A percentile compares a stretch with the other conserved stretches of the same genome.
These are phyloP conservation scores for Cephus pulcher DNA, from an alignment of 2,888 invertebrate species.

Conservation along the genomic window DNA sequence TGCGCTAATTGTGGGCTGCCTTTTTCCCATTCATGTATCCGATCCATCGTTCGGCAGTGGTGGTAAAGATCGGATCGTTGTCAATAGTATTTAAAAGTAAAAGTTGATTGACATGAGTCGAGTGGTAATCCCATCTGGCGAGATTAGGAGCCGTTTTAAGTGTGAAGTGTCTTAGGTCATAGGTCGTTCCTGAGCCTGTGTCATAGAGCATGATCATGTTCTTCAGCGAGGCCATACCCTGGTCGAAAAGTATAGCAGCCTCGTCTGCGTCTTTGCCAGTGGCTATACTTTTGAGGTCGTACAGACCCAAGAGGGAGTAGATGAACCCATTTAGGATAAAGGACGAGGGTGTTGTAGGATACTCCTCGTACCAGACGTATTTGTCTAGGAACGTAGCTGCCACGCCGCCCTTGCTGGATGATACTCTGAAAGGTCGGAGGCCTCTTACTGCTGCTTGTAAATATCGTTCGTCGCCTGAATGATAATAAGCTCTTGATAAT, in stretches of 20 bases:
- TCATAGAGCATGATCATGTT: conserved; percentile 91
- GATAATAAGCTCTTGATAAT: conserved; percentile 89
- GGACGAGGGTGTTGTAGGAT: conserved; percentile 93
- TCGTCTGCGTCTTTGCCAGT: conserved; percentile 77
- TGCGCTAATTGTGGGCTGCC: conserved; percentile 88
- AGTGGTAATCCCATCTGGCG: conserved; percentile 99
- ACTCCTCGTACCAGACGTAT: conserved; percentile 97
- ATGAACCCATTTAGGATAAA: conserved; percentile 99
- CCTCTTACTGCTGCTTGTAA: conserved; percentile 86
- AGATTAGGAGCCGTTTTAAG: conserved; percentile 91
- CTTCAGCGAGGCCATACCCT: conserved; percentile 89
- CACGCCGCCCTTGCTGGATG: conserved; percentile 84
- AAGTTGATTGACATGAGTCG: conserved; percentile 96
- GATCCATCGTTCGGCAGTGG: conserved; percentile 92
- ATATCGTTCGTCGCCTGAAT: conserved; percentile 82
- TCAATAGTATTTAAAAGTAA: conserved; percentile 89
- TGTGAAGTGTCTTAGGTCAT: conserved; percentile 95
- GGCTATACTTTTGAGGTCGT: conserved; percentile 89
- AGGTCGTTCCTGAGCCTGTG: conserved; percentile 94
- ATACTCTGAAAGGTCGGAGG: conserved; percentile 80
- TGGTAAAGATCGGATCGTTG: conserved; percentile 81
- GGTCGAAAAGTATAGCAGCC: conserved; percentile 81
- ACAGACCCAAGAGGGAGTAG: conserved; percentile 94
- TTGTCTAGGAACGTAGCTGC: conserved; percentile 86
- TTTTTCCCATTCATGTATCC: conserved; percentile 95